Base-by-base conservation (phyloP, 35 echinoderm and acorn worm genomes). In the Amphiura filiformis region DNA sequence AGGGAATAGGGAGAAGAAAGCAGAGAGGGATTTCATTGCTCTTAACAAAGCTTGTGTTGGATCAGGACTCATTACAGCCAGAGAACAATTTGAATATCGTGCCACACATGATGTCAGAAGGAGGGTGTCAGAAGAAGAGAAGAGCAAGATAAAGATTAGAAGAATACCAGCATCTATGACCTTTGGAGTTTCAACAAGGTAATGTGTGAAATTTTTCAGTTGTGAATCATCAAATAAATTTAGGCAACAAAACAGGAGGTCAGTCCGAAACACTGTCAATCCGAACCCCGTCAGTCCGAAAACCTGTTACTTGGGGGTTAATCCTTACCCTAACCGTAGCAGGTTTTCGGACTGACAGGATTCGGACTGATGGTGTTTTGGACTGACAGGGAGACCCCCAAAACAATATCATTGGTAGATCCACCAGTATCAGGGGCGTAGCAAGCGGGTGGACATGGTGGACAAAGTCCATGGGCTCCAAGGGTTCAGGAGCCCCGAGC, bases 161-260 rank as follows among this genome's bases (percentile, higher is more conserved):
- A 94, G 96, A 57, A 99, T 99, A 82, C 96, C 96, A 57, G 93
- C 96, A 39, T 92, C 93, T 13, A 94, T 95, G 89, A 95, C 93
- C 15, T 99, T 92, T 99, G 96, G 96, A 32, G 88, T 99, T 17
- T 94, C 96, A 57, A 99, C 96, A 78, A 94, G 96, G 96, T 99
- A 81, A 87, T 9, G 78, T 61, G 7, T n/a, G n/a, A n/a, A n/a
- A n/a, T n/a, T n/a, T n/a, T n/a, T n/a, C n/a, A n/a, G n/a, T n/a
- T n/a, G n/a, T n/a, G n/a, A n/a, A 15, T n/a, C 56, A 64, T 15
- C 14, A 64, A n/a, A 64, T 64, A 15, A 15, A 15, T 14, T n/a
- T 15, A 64, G n/a, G n/a, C 56, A 64, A 64, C 56, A 64, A 64
- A 14, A n/a, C 14, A 64, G n/a, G 56, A n/a, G n/a, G n/a, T 64